Conservation (phyloP, 2,797 vertebrate species). For the Alosa sapidissima region DNA sequence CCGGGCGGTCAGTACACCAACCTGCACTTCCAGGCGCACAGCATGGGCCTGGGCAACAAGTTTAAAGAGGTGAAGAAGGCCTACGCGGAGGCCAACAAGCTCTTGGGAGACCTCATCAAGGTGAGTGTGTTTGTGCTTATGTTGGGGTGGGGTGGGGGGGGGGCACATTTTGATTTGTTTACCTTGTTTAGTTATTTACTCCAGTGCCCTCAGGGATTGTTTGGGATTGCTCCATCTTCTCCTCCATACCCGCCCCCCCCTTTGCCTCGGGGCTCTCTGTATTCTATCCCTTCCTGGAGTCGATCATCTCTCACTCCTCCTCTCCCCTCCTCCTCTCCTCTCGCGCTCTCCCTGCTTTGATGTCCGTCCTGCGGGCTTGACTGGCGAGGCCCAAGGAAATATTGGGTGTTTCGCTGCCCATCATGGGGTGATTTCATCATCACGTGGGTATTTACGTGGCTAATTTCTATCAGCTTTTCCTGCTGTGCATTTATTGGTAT, state of each 20-base stretch:
- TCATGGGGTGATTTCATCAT: neutral
- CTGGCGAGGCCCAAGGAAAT: neutral
- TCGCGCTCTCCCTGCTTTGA: neutral
- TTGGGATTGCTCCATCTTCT: neutral
- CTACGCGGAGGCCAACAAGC: constrained; percentile 91
- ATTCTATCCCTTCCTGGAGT: neutral
- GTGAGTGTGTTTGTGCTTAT: constrained; percentile 64
- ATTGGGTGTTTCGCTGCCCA: neutral
- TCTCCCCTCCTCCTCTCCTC: neutral
- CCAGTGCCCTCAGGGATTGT: neutral
- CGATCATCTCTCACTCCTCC: neutral
- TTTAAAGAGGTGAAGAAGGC: constrained; percentile 97
- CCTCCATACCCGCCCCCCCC: neutral
- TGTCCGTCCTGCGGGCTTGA: neutral
- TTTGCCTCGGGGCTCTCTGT: neutral
- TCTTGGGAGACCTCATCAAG: constrained; percentile 96
- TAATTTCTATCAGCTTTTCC: neutral
- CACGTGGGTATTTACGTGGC: neutral
- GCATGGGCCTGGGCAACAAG: constrained; percentile 96
- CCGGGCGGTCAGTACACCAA: constrained; percentile 97
- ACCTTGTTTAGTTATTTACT: constrained; percentile 2
- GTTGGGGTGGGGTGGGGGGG: neutral
- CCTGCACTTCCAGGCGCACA: constrained; percentile 94
- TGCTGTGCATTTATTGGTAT: neutral
- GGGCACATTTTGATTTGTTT: constrained; percentile 7